These are phyloP conservation scores for Nasonia vitripennis DNA, from an alignment of 1,140 invertebrate genomes.

Conservation along the genomic window DNA sequence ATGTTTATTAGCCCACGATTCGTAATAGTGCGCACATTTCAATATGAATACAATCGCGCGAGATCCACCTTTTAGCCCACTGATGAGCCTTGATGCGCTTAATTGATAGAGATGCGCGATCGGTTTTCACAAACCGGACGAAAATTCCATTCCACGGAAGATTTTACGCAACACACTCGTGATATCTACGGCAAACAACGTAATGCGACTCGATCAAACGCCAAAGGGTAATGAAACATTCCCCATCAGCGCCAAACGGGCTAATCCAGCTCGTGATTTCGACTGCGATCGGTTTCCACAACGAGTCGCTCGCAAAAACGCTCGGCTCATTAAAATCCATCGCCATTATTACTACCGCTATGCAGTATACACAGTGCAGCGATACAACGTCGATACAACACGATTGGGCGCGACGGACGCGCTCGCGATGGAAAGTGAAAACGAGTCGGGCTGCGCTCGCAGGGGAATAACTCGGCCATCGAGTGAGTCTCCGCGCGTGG, in stretches of 20 bases:
- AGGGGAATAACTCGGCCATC: background rate
- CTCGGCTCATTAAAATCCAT: no score
- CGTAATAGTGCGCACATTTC: no score
- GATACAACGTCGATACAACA: background rate
- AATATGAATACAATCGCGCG: no score
- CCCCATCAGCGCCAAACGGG: background rate
- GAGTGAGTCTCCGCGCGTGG: background rate
- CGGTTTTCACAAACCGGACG: no score
- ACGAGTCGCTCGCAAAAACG: background rate
- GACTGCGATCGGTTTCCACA: background rate
- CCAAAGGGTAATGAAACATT: background rate
- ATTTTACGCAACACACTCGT: no score
- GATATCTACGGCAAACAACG: no score
- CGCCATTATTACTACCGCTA: background rate
- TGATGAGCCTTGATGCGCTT: no score
- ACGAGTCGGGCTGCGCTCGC: background rate
- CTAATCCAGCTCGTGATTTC: background rate
- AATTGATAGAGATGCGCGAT: no score
- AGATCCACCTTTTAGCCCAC: no score
- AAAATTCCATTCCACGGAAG: no score
- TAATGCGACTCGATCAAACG: background rate
- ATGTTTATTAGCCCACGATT: no score
- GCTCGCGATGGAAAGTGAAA: background rate
- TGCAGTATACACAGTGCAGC: background rate
- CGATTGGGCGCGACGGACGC: background rate